A percentile compares a stretch with the other conserved stretches of the same genome.
phyloP scores from a whole-genome alignment of 2,888 invertebrate species.

The Cheiracanthium punctorium region DNA sequence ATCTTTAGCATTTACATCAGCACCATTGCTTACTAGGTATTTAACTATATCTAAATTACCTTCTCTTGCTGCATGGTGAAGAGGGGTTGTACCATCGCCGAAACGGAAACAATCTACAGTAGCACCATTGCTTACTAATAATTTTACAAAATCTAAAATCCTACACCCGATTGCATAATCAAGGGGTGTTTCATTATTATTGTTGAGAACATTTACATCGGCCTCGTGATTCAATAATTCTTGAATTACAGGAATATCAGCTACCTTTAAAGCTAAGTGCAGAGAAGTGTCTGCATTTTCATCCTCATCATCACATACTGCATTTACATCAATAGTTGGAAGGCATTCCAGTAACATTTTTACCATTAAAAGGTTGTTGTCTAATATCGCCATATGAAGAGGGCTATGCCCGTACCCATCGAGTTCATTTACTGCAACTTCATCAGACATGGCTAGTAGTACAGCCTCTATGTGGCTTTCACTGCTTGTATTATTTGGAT shows the following conservation, averaged over 20 bases:
- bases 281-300: not conserved
- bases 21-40: not conserved
- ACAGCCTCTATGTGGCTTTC: slow-evolving; percentile 18
- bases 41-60: not conserved
- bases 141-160: not conserved
- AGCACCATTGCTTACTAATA: not conserved
- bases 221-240: not conserved
- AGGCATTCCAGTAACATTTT: not conserved
- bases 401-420: not conserved
- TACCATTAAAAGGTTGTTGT: not conserved
- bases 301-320: not conserved
- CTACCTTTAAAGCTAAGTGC: not conserved
- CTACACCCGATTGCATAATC: not conserved
- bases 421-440: not conserved
- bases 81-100: not conserved
- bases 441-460: not conserved
- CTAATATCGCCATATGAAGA: not conserved
- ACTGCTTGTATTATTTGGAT: not conserved
- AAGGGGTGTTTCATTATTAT: not conserved
- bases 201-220: not conserved
- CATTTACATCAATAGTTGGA: not conserved
- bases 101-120: not conserved
- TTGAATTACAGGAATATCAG: not conserved
- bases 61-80: not conserved
- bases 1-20: not conserved